These are phyloP conservation scores for Megalops cyprinoides DNA, from an alignment of 2,797 vertebrate species.

Conservation along the genomic window DNA sequence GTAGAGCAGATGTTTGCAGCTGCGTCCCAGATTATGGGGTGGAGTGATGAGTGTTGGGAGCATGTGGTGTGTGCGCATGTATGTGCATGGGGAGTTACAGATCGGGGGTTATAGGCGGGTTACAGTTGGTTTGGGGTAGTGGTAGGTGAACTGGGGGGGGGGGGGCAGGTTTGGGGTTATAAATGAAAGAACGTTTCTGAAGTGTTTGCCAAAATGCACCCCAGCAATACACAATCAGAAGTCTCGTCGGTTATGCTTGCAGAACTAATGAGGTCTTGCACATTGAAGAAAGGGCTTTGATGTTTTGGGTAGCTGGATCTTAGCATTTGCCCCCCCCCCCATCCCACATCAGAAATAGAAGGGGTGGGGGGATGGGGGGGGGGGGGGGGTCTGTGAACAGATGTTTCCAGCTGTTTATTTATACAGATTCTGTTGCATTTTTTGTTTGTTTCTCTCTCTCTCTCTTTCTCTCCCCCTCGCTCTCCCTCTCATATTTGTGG, in stretches of 20 bases:
- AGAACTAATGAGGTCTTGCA: slow-evolving; percentile 84
- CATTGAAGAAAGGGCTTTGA: slow-evolving; percentile 78
- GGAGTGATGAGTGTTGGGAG: slow-evolving; percentile 63
- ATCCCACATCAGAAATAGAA: slow-evolving; percentile 82
- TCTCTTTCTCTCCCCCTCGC: slow-evolving; percentile 49
- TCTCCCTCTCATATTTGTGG: slow-evolving; percentile 43
- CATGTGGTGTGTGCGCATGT: background rate
- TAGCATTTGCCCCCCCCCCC: slow-evolving; percentile 78
- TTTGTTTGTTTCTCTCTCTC: slow-evolving; percentile 31
- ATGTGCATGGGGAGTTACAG: slow-evolving; percentile 43
- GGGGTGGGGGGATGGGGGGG: slow-evolving; percentile 51
- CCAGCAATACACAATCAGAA: slow-evolving; percentile 82
- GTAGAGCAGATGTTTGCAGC: slow-evolving; percentile 78
- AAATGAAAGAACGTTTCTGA: slow-evolving; percentile 81
- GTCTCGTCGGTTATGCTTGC: slow-evolving; percentile 80
- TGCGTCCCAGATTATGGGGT: slow-evolving; percentile 82
- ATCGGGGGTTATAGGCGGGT: slow-evolving; percentile 53
- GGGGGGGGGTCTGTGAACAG: slow-evolving; percentile 71
- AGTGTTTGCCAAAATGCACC: slow-evolving; percentile 81
- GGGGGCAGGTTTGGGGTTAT: slow-evolving; percentile 64
- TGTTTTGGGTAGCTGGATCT: slow-evolving; percentile 83
- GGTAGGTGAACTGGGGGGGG: slow-evolving; percentile 42
- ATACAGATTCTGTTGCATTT: slow-evolving; percentile 68
- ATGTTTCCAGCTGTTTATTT: slow-evolving; percentile 80
- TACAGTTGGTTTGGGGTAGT: slow-evolving; percentile 66